Evolutionary conservation across 2,113 vertebrate genomes (phyloP).

Genomic region (Excalfactoria chinensis): DNA sequence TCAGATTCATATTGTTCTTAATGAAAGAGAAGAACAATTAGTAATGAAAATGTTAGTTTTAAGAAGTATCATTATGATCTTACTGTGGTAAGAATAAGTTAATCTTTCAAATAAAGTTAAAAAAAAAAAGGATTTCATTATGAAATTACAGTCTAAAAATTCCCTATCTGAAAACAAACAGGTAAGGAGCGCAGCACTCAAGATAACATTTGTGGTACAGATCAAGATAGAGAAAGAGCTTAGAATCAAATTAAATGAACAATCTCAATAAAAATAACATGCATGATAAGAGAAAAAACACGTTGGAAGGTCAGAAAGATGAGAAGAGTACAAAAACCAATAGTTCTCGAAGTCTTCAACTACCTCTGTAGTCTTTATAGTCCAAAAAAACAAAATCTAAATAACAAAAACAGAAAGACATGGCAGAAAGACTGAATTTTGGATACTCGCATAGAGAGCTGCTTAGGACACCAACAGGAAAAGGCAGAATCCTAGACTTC

Average conservation of each 20-base stretch:
- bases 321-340: background rate
- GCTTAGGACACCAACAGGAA: background rate
- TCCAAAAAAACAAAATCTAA: background rate
- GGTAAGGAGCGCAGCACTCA: background rate
- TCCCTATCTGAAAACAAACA: constrained; percentile 42
- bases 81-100: constrained; percentile 32
- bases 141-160: constrained; percentile 38
- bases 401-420: fast-evolving
- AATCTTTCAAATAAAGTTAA: constrained; percentile 3
- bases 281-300: background rate
- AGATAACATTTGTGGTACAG: background rate
- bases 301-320: background rate
- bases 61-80: constrained; percentile 29
- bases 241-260: background rate
- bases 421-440: background rate
- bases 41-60: constrained; percentile 58
- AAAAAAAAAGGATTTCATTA: constrained; percentile 2
- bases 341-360: background rate
- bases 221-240: background rate
- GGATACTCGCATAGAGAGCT: background rate
- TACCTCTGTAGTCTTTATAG: background rate
- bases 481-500: background rate
- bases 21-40: constrained; percentile 44
- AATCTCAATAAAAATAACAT: background rate
- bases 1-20: constrained; percentile 31